These are phyloP conservation scores for Pseudonaja textilis DNA, from an alignment of 2,113 vertebrate species.

Conservation along the genomic window DNA sequence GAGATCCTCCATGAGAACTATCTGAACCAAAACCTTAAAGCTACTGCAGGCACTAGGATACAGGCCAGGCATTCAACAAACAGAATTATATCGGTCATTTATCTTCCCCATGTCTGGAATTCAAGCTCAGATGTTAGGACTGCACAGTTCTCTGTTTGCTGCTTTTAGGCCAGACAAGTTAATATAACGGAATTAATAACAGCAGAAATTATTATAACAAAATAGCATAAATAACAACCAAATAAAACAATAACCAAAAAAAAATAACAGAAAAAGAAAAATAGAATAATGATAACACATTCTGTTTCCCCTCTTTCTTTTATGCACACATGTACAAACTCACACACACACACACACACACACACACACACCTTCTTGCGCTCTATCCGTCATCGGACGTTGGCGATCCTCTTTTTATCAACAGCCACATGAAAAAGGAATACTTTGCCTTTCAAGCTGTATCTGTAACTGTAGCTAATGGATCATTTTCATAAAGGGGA, in stretches of 20 bases:
- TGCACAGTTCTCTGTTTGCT: not conserved
- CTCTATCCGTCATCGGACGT: too few relatives aligned
- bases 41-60: not conserved
- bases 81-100: not conserved
- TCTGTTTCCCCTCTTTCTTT: not conserved
- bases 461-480: not conserved
- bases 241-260: not conserved
- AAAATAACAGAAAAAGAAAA: not conserved
- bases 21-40: not conserved
- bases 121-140: not conserved
- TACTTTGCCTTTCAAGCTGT: not conserved
- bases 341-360: not conserved
- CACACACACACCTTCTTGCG: too few relatives aligned
- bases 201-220: too few relatives aligned
- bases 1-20: not conserved
- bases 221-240: not conserved
- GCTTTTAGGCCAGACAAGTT: not conserved
- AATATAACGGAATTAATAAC: not conserved
- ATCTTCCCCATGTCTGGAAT: not conserved
- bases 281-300: not conserved
- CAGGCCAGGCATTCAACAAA: not conserved
- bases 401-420: too few relatives aligned
- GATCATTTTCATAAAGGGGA: conserved; percentile 8
- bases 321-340: not conserved
- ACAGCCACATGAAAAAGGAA: too few relatives aligned